Percentiles rank a stretch among this genome's conserved stretches.
Conservation (phyloP, 1,140 invertebrate species). For the Leptinotarsa texana region DNA sequence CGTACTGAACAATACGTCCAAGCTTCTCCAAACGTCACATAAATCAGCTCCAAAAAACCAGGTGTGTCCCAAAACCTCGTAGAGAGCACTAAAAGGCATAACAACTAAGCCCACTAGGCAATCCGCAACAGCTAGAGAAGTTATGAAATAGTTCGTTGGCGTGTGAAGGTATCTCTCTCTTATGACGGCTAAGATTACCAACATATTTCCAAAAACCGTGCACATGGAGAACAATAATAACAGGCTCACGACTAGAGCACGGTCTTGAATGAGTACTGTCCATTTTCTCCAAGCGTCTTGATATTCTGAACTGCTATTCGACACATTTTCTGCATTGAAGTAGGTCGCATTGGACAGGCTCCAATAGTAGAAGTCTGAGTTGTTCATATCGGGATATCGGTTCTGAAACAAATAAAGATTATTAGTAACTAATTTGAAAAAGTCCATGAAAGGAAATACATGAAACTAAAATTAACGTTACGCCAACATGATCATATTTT, state of each 20-base stretch:
- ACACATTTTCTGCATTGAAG: conserved; percentile 26
- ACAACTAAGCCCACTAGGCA: conserved; percentile 93
- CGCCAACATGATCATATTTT: no score
- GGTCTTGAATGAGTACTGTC: conserved; percentile 70
- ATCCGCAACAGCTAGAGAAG: conserved; percentile 95
- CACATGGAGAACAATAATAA: conserved; percentile 89
- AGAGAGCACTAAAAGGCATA: conserved; percentile 93
- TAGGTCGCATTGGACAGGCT: conserved; percentile 10
- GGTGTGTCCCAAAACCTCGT: conserved; percentile 82
- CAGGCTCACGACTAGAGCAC: conserved; percentile 78
- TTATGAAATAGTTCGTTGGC: conserved; percentile 98
- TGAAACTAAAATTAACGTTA: no score
- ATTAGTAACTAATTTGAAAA: no score
- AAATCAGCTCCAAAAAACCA: conserved; percentile 86
- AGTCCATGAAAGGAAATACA: no score
- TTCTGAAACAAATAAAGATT: conserved; percentile 14
- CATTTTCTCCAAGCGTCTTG: conserved; percentile 57
- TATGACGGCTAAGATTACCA: conserved; percentile 93
- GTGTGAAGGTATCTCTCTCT: conserved; percentile 88
- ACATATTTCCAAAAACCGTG: conserved; percentile 94
- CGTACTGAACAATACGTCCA: conserved; percentile 95
- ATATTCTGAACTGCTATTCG: conserved; percentile 35
- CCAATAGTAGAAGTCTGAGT: conserved; percentile 17
- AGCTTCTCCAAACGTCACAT: conserved; percentile 95
- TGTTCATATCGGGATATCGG: conserved; percentile 16